phyloP scores from a whole-genome alignment of 1,140 invertebrate species.

The Calliopsis andreniformis region DNA sequence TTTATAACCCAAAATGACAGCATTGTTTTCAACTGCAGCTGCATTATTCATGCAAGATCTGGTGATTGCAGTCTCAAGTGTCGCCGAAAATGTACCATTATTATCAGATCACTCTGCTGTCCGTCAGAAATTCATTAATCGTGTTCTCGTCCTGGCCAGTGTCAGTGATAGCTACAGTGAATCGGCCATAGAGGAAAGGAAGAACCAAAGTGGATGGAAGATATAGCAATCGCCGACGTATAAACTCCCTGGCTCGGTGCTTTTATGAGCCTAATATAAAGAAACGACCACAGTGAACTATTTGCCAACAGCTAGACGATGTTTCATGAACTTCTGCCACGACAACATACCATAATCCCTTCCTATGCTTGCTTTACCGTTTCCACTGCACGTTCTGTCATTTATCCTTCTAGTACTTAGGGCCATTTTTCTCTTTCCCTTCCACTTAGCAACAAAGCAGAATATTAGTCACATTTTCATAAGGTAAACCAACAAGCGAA shows the following conservation, averaged over 20 bases:
- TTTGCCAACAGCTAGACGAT: constrained; percentile 69
- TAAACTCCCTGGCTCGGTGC: constrained; percentile 59
- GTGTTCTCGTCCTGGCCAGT: constrained; percentile 43
- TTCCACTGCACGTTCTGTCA: constrained; percentile 1
- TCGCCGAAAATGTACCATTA: constrained; percentile 13
- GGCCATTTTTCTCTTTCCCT: neutral
- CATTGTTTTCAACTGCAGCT: neutral
- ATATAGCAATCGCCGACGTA: constrained; percentile 63
- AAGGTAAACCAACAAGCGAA: too few relatives aligned
- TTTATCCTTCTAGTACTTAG: constrained; percentile 3
- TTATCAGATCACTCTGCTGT: constrained; percentile 52
- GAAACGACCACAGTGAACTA: constrained; percentile 69
- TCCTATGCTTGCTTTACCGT: constrained; percentile 8
- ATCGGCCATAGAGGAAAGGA: constrained; percentile 13
- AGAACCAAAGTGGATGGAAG: constrained; percentile 23
- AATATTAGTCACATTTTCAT: too few relatives aligned
- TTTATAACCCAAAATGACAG: too few relatives aligned
- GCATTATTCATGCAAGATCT: neutral
- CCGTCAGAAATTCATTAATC: constrained; percentile 55
- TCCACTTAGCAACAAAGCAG: too few relatives aligned
- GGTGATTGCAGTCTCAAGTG: neutral
- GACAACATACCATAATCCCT: constrained; percentile 66
- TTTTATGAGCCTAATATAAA: constrained; percentile 74
- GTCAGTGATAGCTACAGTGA: constrained; percentile 46
- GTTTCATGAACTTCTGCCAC: constrained; percentile 69